A percentile compares a stretch with the other conserved stretches of the same genome.
phyloP scores from a whole-genome alignment of 1,140 invertebrate species.

The Drosophila melanica region DNA sequence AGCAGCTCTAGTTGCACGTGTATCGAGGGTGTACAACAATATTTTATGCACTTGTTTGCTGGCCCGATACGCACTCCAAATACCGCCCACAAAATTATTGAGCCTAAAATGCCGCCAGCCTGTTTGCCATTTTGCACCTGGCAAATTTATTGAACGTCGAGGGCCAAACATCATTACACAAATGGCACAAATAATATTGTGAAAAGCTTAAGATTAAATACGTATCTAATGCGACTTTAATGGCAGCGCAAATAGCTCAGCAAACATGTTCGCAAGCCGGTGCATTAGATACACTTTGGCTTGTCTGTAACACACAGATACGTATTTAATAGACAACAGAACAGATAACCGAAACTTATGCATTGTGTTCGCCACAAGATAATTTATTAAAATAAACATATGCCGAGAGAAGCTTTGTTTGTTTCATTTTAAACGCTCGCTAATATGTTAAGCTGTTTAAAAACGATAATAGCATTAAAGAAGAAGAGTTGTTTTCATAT shows the following conservation, averaged over 20 bases:
- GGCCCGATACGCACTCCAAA: slow-evolving; percentile 42
- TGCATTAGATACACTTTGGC: slow-evolving; percentile 6
- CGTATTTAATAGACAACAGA: slow-evolving; percentile 4
- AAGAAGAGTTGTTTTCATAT: not conserved
- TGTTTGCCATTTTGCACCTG: slow-evolving; percentile 14
- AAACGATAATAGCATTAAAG: not conserved
- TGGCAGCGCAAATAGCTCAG: slow-evolving; percentile 56
- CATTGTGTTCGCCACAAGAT: not conserved
- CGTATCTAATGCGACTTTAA: slow-evolving; percentile 50
- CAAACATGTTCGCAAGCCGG: slow-evolving; percentile 4
- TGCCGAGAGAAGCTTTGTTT: not conserved
- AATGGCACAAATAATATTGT: slow-evolving; percentile 48
- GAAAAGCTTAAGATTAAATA: slow-evolving; percentile 49
- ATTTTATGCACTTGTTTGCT: slow-evolving; percentile 62
- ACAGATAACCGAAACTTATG: not conserved
- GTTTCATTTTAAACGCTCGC: not conserved
- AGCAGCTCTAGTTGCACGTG: slow-evolving; percentile 19
- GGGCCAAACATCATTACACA: slow-evolving; percentile 53
- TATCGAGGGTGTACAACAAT: slow-evolving; percentile 31
- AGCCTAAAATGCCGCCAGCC: slow-evolving; percentile 8
- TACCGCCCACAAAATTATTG: slow-evolving; percentile 65
- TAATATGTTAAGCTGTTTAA: not conserved
- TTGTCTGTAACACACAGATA: slow-evolving; percentile 14
- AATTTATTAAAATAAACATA: slow-evolving; percentile 3
- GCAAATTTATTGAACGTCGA: slow-evolving; percentile 60